Evolutionary conservation across 1,140 invertebrate genomes (phyloP).

Genomic region (Mycetomoellerius zeteki): DNA sequence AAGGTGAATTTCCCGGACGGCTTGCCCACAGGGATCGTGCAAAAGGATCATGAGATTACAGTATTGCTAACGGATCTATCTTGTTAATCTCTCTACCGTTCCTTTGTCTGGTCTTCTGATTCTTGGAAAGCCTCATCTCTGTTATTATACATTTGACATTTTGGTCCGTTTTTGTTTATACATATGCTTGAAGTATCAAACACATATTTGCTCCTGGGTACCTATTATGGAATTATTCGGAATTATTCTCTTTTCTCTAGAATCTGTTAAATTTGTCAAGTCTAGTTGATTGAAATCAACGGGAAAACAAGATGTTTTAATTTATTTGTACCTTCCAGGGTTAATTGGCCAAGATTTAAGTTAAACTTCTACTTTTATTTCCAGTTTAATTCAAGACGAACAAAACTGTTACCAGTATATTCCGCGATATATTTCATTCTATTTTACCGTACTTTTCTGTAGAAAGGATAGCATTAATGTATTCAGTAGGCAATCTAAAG

Average conservation of each 20-base stretch:
- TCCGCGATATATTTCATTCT: conserved; percentile 32
- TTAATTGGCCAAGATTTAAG: conserved; percentile 8
- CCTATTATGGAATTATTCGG: too few relatives aligned
- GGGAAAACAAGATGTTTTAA: not conserved
- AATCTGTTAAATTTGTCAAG: not conserved
- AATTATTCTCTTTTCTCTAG: too few relatives aligned
- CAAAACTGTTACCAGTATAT: conserved; percentile 30
- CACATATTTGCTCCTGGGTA: too few relatives aligned
- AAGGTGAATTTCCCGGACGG: conserved; percentile 63
- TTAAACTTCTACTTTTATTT: conserved; percentile 5
- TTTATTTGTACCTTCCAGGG: not conserved
- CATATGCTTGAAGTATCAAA: not conserved
- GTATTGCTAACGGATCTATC: conserved; percentile 40
- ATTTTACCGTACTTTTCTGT: conserved; percentile 22
- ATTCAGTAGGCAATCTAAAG: conserved; percentile 65
- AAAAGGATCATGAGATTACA: conserved; percentile 65
- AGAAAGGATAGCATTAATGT: conserved; percentile 53
- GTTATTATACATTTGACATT: not conserved
- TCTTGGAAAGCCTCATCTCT: not conserved
- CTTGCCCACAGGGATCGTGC: conserved; percentile 57
- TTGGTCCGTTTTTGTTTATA: not conserved
- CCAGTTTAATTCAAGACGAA: conserved; percentile 25
- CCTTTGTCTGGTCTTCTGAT: not conserved
- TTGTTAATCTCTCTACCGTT: conserved; percentile 37
- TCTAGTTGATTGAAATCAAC: conserved; percentile 17